Evolutionary conservation across 2,797 vertebrate species (phyloP), one percentile per base, ranked within the genome.

Genomic region (Gadopsis bispinosus): DNA sequence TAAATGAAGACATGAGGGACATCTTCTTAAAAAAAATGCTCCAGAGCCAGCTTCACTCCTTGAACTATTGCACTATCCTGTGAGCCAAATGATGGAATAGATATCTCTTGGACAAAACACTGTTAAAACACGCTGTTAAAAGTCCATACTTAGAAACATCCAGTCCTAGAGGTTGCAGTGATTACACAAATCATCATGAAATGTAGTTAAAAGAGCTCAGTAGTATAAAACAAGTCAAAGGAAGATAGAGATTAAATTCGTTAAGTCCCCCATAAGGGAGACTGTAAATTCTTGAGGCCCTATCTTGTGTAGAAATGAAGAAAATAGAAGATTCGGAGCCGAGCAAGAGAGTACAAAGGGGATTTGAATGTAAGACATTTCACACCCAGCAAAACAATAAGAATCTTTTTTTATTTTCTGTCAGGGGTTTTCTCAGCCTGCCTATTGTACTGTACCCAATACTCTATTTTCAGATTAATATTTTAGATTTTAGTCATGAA

Each of bases 181-280:
- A 85, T 85, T 75, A 64, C 37, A 79, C 75, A 82, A 83, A 69
- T 56, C 66, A 65, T 73, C 51, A 54, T 69, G 69, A 83, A 68
- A 80, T 77, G 48, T 66, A 73, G 62, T 86, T 69, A 63, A 77
- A 81, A 67, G 64, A 87, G 54, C 83, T 81, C 73, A 14, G 59
- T 70, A 84, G 65, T 83, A 81, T 61, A 51, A 87, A 89, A 73
- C 80, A 81, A 82, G 77, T 75, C 83, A 85, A 79, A 70, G 70
- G 55, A 86, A 85, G 65, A 86, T 31, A 63, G 84, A 91, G 39
- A 85, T 68, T 79, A 83, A 85, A 87, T 88, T 88, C 91, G 84
- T 77, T 78, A 80, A 81, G 81, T 80, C 69, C 59, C 70, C 45
- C 76, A 77, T 79, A 72, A 70, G 81, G 82, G 80, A 83, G 75